Base-by-base conservation (phyloP, 2,113 vertebrate species). In the Xyliphius kryptos region DNA sequence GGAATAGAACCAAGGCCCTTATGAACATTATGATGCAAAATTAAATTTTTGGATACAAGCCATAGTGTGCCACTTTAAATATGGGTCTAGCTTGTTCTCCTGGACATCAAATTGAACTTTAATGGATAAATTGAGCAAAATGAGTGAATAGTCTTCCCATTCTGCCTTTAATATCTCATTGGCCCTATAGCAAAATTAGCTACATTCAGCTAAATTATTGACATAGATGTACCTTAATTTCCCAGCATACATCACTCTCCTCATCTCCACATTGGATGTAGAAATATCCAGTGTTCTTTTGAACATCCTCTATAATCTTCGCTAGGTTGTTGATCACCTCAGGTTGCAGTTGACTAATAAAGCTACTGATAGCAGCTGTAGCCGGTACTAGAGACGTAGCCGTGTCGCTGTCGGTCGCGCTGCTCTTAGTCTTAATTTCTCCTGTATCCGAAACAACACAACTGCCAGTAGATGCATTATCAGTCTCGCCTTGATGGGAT, bases 181-280 rank as follows among this genome's bases (percentile, higher is more conserved):
- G n/a, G n/a, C n/a, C n/a, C n/a, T n/a, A n/a, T n/a, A n/a, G n/a
- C n/a, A n/a, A n/a, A n/a, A n/a, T n/a, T n/a, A n/a, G n/a, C n/a
- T n/a, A n/a, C n/a, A n/a, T n/a, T n/a, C n/a, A n/a, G n/a, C n/a
- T n/a, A n/a, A n/a, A n/a, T n/a, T n/a, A n/a, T n/a, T n/a, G n/a
- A n/a, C n/a, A n/a, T n/a, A n/a, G 36, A 47, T 1, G 77, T 85
- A 97, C 96, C 92, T 93, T 95, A 77, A 97, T 89, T 78, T 94
- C 89, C 70, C 82, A 83, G 61, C 84, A 86, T 21, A 93, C 83
- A 40, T 70, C 56, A 62, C 82, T 89, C 66, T 94, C 90, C 37
- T 88, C 61, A 19, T 80, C 76, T 0, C 15, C 20, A 77, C 87
- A 84, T 73, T 95, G 92, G 82, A 97, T 82, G 76, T 97, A 97